Evolutionary conservation across 2,888 invertebrate genomes (phyloP).

Genomic region (Drosophila anceps): DNA sequence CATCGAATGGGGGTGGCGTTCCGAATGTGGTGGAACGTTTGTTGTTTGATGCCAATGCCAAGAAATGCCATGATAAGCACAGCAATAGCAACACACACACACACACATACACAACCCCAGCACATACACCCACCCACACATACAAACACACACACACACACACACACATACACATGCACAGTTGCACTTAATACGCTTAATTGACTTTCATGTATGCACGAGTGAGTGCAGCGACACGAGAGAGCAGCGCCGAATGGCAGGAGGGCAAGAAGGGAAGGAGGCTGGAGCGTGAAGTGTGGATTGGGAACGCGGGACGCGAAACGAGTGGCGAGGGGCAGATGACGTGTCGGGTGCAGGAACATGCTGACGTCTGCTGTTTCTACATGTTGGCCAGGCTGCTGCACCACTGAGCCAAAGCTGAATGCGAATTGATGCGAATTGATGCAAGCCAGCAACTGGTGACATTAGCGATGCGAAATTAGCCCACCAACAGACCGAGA

Average conservation of each 20-base stretch:
- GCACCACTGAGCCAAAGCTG: conserved; percentile 42
- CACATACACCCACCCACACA: conserved; percentile 9
- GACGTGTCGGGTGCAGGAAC: conserved; percentile 34
- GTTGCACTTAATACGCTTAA: conserved; percentile 83
- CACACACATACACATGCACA: conserved; percentile 41
- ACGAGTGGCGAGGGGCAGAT: background rate
- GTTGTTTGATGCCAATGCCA: conserved; percentile 72
- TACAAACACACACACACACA: conserved; percentile 7
- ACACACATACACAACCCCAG: too few species aligned
- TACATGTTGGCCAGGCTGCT: conserved; percentile 71
- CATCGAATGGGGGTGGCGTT: conserved; percentile 6
- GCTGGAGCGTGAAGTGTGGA: background rate
- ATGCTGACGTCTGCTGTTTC: conserved; percentile 52
- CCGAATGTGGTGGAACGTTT: conserved; percentile 37
- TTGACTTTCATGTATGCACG: conserved; percentile 83
- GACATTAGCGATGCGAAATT: conserved; percentile 59
- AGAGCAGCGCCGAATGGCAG: conserved; percentile 27
- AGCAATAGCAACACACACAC: conserved; percentile 35
- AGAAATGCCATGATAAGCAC: conserved; percentile 73
- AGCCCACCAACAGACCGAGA: conserved; percentile 21
- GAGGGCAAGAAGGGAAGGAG: background rate
- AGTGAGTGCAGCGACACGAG: conserved; percentile 75
- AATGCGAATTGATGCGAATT: conserved; percentile 51
- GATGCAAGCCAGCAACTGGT: conserved; percentile 42
- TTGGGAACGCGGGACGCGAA: background rate